Evolutionary conservation across 2,888 invertebrate species (phyloP).

Genomic region (Serripes groenlandicus): DNA sequence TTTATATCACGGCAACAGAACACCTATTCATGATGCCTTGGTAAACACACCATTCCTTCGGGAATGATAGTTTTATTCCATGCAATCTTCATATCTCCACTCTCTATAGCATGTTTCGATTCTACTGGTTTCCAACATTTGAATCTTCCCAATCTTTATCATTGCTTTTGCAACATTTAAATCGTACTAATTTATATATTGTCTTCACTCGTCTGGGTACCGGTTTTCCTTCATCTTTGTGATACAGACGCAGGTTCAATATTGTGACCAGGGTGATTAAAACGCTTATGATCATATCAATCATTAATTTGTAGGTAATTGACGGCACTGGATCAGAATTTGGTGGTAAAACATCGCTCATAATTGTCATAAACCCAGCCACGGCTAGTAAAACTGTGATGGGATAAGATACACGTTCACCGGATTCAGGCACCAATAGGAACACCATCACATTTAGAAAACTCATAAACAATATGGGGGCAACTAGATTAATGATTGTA

Average conservation of each 20-base stretch:
- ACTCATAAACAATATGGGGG: background rate
- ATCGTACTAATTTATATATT: slow-evolving; percentile 3
- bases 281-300: background rate
- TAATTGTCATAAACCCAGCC: background rate
- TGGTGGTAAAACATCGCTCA: background rate
- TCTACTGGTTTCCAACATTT: slow-evolving; percentile 2
- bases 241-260: background rate
- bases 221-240: background rate
- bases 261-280: background rate
- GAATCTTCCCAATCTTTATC: background rate
- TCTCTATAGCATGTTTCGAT: too few species aligned
- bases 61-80: too few species aligned
- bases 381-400: background rate
- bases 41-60: too few species aligned
- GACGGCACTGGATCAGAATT: background rate
- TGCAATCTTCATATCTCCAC: too few species aligned
- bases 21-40: too few species aligned
- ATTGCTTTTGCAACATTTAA: background rate
- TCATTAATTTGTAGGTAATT: slow-evolving; percentile 10
- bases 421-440: slow-evolving; percentile 1
- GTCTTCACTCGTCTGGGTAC: background rate
- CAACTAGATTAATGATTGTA: background rate
- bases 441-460: slow-evolving; percentile 3
- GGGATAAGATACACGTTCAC: background rate
- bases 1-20: too few species aligned